Percentiles rank a stretch among this genome's conserved stretches.
Evolutionary conservation across 2,888 invertebrate species (phyloP).

Genomic region (Carterocephalus palaemon): DNA sequence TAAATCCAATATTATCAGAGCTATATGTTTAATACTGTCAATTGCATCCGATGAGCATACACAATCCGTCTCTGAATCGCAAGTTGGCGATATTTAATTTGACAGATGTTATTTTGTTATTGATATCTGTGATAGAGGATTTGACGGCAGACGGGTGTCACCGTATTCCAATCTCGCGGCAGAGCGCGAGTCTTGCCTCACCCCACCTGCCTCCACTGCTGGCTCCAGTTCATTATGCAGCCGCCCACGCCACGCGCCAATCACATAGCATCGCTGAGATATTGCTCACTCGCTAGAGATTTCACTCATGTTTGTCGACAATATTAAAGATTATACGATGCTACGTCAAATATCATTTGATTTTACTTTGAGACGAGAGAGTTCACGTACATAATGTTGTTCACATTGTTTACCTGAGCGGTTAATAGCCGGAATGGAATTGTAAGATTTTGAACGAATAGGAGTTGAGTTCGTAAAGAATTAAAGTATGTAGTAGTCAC

Average conservation of each 20-base stretch:
- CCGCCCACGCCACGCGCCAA: constrained; percentile 72
- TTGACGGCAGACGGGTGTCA: constrained; percentile 48
- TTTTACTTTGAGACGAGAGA: constrained; percentile 22
- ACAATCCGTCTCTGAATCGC: too few relatives aligned
- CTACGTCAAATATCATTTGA: constrained; percentile 12
- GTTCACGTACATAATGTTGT: too few relatives aligned
- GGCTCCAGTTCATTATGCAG: constrained; percentile 70
- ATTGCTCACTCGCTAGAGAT: constrained; percentile 69
- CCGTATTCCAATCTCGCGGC: constrained; percentile 61
- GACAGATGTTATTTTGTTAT: constrained; percentile 18
- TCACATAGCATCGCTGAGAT: constrained; percentile 70
- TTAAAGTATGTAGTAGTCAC: too few relatives aligned
- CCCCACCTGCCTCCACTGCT: constrained; percentile 39
- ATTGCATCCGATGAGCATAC: too few relatives aligned
- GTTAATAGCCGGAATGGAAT: too few relatives aligned
- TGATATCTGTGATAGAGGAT: constrained; percentile 60
- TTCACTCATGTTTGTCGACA: constrained; percentile 60
- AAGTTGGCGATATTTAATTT: constrained; percentile 11
- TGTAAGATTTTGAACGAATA: too few relatives aligned
- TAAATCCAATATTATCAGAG: too few relatives aligned
- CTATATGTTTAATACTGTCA: too few relatives aligned
- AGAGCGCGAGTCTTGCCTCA: constrained; percentile 36
- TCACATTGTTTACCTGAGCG: too few relatives aligned
- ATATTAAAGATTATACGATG: constrained; percentile 25
- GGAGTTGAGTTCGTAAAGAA: too few relatives aligned